Evolutionary conservation across 1,140 invertebrate genomes (phyloP).

Genomic region (Scaptomyza montana): DNA sequence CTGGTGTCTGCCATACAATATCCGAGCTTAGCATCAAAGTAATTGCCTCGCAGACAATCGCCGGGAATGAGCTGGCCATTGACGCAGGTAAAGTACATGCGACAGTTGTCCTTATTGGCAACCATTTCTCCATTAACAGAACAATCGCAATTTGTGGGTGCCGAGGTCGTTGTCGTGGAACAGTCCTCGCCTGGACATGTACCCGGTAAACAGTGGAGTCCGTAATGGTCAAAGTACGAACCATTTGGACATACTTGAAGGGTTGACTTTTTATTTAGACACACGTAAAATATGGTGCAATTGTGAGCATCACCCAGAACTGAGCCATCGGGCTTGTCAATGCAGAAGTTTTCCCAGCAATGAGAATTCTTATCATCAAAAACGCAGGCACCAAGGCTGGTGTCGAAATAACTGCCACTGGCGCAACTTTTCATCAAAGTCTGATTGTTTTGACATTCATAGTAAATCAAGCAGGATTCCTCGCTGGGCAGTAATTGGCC

Average conservation of each 20-base stretch:
- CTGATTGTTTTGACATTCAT: conserved; percentile 41
- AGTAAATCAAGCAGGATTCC: conserved; percentile 46
- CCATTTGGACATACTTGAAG: conserved; percentile 36
- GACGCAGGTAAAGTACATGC: conserved; percentile 40
- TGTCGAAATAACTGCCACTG: conserved; percentile 55
- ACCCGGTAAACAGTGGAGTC: conserved; percentile 45
- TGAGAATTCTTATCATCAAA: conserved; percentile 36
- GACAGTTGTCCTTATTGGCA: conserved; percentile 41
- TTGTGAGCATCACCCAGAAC: conserved; percentile 30
- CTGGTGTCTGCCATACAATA: conserved; percentile 30
- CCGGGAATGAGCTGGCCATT: conserved; percentile 36
- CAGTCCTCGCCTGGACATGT: conserved; percentile 24
- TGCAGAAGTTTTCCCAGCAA: conserved; percentile 69
- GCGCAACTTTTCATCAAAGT: conserved; percentile 43
- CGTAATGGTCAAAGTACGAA: conserved; percentile 23
- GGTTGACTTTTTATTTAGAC: conserved; percentile 26
- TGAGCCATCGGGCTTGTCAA: conserved; percentile 41
- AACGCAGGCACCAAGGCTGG: neutral
- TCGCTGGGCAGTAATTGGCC: conserved; percentile 19
- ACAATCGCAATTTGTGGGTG: conserved; percentile 45
- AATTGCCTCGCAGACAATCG: conserved; percentile 55
- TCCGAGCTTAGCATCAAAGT: conserved; percentile 17
- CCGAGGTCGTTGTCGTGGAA: conserved; percentile 10
- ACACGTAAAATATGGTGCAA: conserved; percentile 55
- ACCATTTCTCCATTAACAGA: conserved; percentile 29